Base-by-base conservation (phyloP, 2,797 vertebrate species). In the Etheostoma perlongum region DNA sequence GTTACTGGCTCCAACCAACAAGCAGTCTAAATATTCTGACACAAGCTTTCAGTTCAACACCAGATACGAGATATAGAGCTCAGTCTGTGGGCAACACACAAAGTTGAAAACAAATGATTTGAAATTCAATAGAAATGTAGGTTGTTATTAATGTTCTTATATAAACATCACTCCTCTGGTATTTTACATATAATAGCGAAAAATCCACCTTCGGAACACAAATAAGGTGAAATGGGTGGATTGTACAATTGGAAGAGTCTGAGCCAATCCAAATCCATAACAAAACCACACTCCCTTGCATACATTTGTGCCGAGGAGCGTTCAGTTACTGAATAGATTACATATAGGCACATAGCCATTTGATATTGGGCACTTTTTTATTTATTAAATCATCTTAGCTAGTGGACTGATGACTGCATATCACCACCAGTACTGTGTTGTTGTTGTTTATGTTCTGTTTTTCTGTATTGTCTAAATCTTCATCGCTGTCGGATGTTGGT, bases 11-110 rank as follows among this genome's bases (percentile, higher is more conserved):
- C 73, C 57, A 47, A 25, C 74, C 60, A 67, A 76, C 74, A 62
- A 80, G 62, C 68, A 25, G 60, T 73, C 62, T 67, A 73, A 88
- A 85, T 77, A 77, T 85, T 75, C 72, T 86, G 82, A 85, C 64
- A 71, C 40, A 2, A 79, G 55, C 69, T 67, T 68, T 81, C 69
- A 68, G 67, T 33, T 0, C 1, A 79, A 69, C 67, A 25, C 13
- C 58, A 54, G 55, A 44, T 67, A 57, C 40, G 33, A 60, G 58
- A 67, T 16, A 44, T 30, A 8, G 36, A 68, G 70, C 72, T 76
- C 78, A 57, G 79, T 57, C 67, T 78, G 67, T 52, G 40, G 62
- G 61, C 48, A 57, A 25, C 44, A 74, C 23, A 62, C 58, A 58
- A 11, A 57, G 40, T 40, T 10, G 47, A n/a, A 47, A 61, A 18